Evolutionary conservation across 64 coral and sea anemone species (phyloP).

Genomic region (Dendrophyllia cribrosa): DNA sequence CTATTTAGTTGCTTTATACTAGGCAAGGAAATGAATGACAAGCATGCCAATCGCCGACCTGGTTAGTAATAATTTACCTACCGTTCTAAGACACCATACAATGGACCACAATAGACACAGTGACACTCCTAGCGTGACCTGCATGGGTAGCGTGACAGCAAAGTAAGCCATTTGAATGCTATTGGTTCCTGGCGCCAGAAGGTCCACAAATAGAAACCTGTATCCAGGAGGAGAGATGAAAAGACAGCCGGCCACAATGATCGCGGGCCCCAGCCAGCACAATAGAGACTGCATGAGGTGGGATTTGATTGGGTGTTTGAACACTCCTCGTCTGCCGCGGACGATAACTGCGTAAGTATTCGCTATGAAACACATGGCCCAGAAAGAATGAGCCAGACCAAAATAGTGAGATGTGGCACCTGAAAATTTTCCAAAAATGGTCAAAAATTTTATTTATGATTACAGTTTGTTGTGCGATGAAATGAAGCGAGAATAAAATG

Average conservation of each 20-base stretch:
- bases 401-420: constrained; percentile 90
- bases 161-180: constrained; percentile 70
- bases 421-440: constrained; percentile 25
- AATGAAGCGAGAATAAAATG: too few relatives aligned
- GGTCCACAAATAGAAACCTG: constrained; percentile 78
- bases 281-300: constrained; percentile 72
- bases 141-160: constrained; percentile 86
- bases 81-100: constrained; percentile 81
- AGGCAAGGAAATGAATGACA: too few relatives aligned
- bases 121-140: constrained; percentile 76
- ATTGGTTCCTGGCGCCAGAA: constrained; percentile 48
- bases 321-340: constrained; percentile 38
- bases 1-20: too few relatives aligned
- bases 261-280: constrained; percentile 85
- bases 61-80: constrained; percentile 7
- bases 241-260: constrained; percentile 77
- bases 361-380: constrained; percentile 84
- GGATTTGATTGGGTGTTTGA: constrained; percentile 45
- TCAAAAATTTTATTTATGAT: background rate
- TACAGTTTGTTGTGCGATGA: too few relatives aligned
- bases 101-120: constrained; percentile 89
- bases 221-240: constrained; percentile 62
- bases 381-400: constrained; percentile 77
- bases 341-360: constrained; percentile 94
- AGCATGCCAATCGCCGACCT: too few relatives aligned